Conservation (phyloP, 2,797 vertebrate genomes). For the Pangasius krempfi region DNA sequence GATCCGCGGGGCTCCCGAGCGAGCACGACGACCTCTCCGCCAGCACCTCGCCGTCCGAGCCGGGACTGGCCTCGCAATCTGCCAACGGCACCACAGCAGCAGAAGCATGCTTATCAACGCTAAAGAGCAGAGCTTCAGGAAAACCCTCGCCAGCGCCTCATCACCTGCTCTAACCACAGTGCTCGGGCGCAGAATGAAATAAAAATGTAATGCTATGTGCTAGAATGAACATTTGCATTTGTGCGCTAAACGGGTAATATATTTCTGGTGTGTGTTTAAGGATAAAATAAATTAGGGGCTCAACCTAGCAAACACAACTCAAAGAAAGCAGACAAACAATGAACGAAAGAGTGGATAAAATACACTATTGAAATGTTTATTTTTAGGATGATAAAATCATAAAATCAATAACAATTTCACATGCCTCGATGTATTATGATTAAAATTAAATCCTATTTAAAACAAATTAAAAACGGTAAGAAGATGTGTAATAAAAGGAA, state of each 20-base stretch:
- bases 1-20: conserved; percentile 84
- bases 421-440: no score
- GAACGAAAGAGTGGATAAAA: neutral
- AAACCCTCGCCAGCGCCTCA: neutral
- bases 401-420: neutral
- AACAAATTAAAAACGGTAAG: neutral
- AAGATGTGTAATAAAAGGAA: neutral
- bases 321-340: neutral
- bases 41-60: conserved; percentile 90
- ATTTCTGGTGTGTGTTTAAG: neutral
- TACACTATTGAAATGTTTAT: neutral
- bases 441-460: neutral
- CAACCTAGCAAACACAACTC: neutral
- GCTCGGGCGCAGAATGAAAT: neutral
- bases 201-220: neutral
- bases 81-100: conserved; percentile 34
- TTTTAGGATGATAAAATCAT: neutral
- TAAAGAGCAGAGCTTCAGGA: neutral
- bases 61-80: conserved; percentile 96
- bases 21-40: conserved; percentile 93
- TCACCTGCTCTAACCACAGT: neutral
- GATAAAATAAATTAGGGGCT: neutral
- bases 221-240: no score
- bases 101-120: conserved; percentile 52
- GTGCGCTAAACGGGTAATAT: no score